These are phyloP conservation scores for Paracanthobrama guichenoti DNA, from an alignment of 2,113 vertebrate species.

Conservation along the genomic window DNA sequence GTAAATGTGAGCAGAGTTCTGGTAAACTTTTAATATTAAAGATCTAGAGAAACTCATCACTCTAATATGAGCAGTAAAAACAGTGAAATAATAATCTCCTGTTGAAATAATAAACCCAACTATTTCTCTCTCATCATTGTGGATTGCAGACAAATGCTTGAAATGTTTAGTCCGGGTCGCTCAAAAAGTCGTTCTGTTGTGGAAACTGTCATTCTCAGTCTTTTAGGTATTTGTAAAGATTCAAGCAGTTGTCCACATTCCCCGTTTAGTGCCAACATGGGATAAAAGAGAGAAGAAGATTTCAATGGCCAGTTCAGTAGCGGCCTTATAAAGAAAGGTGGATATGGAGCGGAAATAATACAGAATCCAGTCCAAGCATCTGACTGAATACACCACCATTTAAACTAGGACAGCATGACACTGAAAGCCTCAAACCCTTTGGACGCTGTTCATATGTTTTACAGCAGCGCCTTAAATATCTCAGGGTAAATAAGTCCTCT, in stretches of 20 bases:
- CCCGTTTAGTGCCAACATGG: conserved; percentile 6
- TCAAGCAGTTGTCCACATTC: conserved; percentile 15
- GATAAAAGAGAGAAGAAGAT: not conserved
- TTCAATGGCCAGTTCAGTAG: conserved; percentile 31
- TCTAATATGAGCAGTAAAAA: no score
- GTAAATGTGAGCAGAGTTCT: not conserved
- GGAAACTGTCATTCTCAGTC: conserved; percentile 6
- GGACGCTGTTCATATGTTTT: conserved; percentile 21
- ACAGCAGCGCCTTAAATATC: conserved; percentile 17
- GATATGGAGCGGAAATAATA: conserved; percentile 25
- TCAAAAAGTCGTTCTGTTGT: not conserved
- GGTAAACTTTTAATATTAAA: no score
- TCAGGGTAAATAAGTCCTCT: conserved; percentile 32
- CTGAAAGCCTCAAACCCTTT: not conserved
- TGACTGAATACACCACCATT: conserved; percentile 48
- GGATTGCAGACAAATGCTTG: not conserved
- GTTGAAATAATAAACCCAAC: not conserved
- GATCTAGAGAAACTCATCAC: no score
- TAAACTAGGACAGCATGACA: conserved; percentile 22
- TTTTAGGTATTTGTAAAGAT: not conserved
- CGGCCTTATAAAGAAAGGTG: conserved; percentile 4
- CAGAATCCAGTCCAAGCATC: conserved; percentile 2
- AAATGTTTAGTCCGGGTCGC: not conserved
- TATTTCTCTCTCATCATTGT: not conserved
- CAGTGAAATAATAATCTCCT: not conserved